Evolutionary conservation across 2,113 vertebrate species (phyloP).

Genomic region (Sialia sialis): DNA sequence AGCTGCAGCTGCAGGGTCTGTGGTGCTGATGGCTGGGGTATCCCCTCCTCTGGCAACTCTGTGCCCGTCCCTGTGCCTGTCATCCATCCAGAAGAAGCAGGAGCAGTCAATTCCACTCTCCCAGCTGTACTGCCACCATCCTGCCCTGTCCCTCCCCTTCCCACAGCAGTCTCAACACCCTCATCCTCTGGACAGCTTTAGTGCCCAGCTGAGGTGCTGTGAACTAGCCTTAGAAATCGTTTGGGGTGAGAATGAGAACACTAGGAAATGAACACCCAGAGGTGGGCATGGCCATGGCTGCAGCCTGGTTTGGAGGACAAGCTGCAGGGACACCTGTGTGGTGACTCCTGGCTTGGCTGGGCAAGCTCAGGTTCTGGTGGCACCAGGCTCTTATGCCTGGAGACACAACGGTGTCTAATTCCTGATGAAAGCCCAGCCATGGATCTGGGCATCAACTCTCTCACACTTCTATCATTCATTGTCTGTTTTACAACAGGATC

Average conservation of each 20-base stretch:
- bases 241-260: neutral
- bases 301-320: neutral
- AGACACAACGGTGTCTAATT: neutral
- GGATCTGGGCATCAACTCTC: neutral
- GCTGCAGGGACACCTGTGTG: neutral
- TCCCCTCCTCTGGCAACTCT: neutral
- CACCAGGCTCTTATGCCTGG: neutral
- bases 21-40: neutral
- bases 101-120: neutral
- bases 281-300: neutral
- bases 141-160: neutral
- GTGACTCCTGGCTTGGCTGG: neutral
- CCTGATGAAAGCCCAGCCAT: neutral
- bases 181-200: neutral
- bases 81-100: neutral
- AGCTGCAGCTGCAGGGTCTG: accelerated
- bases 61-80: neutral
- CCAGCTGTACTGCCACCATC: neutral
- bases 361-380: neutral
- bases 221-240: neutral
- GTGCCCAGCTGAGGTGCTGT: neutral
- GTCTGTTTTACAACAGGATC: neutral
- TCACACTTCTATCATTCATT: neutral
- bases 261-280: neutral
- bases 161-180: neutral